Conservation (phyloP, 1,140 invertebrate genomes). For the Lepidurus arcticus region DNA sequence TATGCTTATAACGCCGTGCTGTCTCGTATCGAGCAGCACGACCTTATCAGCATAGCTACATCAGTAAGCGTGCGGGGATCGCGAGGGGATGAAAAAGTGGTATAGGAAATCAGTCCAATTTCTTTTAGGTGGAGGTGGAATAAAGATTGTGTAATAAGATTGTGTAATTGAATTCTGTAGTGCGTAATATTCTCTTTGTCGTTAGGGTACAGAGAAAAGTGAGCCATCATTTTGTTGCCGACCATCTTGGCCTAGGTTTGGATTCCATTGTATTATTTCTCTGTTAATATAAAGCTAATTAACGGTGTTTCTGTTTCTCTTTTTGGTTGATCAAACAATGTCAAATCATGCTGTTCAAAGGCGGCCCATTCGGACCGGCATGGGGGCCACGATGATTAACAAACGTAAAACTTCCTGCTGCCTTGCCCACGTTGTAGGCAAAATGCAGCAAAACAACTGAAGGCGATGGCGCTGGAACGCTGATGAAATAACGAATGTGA, state of each 20-base stretch:
- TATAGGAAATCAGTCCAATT: too few relatives aligned
- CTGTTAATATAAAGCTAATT: background rate
- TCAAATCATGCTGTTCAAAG: background rate
- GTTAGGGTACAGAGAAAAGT: too few relatives aligned
- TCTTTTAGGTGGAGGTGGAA: too few relatives aligned
- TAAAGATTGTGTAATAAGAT: too few relatives aligned
- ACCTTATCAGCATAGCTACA: too few relatives aligned
- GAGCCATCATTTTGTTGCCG: background rate
- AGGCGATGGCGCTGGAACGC: background rate
- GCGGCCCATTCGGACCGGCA: background rate
- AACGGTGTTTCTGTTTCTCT: background rate
- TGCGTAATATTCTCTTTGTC: too few relatives aligned
- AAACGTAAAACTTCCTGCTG: background rate
- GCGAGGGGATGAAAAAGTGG: too few relatives aligned
- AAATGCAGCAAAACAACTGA: background rate
- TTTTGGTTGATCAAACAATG: constrained; percentile 6
- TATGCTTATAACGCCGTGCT: too few relatives aligned
- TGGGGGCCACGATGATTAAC: background rate
- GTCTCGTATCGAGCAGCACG: too few relatives aligned
- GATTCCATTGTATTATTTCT: background rate
- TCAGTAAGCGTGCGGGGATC: too few relatives aligned
- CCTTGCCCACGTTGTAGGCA: background rate
- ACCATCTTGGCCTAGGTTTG: background rate
- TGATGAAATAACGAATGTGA: background rate
- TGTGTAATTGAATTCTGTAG: too few relatives aligned